Percentiles rank a stretch among this genome's conserved stretches.
These are phyloP conservation scores for Hypena proboscidalis DNA, from an alignment of 2,888 invertebrate species.

Conservation along the genomic window DNA sequence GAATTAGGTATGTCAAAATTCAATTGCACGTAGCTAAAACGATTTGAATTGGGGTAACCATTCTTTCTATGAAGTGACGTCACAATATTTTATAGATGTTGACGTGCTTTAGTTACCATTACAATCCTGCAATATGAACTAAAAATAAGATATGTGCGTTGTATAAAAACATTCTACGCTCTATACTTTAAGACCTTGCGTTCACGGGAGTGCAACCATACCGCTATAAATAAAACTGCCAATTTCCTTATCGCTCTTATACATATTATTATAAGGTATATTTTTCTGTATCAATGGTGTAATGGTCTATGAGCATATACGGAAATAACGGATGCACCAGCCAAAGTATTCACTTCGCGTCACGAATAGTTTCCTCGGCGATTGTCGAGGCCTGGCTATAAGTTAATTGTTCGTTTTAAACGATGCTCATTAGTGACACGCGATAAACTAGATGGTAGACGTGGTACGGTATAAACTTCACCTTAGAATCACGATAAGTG, in stretches of 20 bases:
- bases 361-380: slow-evolving; percentile 73
- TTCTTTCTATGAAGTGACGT: no score
- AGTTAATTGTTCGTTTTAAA: slow-evolving; percentile 61
- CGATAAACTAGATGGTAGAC: no score
- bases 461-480: no score
- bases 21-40: no score
- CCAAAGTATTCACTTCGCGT: slow-evolving; percentile 66
- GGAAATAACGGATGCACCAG: slow-evolving; percentile 75
- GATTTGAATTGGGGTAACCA: no score
- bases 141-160: no score
- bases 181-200: slow-evolving; percentile 34
- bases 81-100: no score
- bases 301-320: slow-evolving; percentile 51
- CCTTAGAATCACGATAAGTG: no score
- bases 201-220: slow-evolving; percentile 36
- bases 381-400: slow-evolving; percentile 61
- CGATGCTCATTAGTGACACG: slow-evolving; percentile 53
- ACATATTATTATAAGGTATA: slow-evolving; percentile 28
- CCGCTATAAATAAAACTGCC: slow-evolving; percentile 24
- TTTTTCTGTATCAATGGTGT: slow-evolving; percentile 26
- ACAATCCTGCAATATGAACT: no score
- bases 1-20: no score
- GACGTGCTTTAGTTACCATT: no score
- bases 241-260: slow-evolving; percentile 23
- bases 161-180: slow-evolving; percentile 14